Evolutionary conservation across 2,888 invertebrate genomes (phyloP), one percentile per base, ranked within the genome.

Genomic region (Coelopa pilipes): DNA sequence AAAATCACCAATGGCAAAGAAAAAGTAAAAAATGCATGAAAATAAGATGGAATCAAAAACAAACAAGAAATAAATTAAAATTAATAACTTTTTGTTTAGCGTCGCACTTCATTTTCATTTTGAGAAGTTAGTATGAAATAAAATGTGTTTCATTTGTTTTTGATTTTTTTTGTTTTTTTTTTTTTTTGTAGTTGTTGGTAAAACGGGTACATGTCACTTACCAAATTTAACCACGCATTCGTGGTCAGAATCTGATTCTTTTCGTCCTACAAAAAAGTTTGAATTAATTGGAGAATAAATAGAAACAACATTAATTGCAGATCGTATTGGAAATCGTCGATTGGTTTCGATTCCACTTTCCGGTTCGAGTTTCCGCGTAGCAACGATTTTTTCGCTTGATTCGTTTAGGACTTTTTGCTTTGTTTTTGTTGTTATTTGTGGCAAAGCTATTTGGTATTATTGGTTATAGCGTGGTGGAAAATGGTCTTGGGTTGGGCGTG

Each of bases 231-330:
- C 97, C 97, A 98, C 89, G 97, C 95, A 92, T 97, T 98, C 89
- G 97, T 96, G 88, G 96, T 96, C 90, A 98, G 93, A 90, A 98
- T 96, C 93, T 97, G 97, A 91, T 96, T 97, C 92, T 98, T 98
- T 93, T 98, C 98, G 90, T 98, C 98, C 98, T 98, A 93, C 89
- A 93, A 91, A 90, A 92, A 86, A 86, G 34, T 81, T 2, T 80
- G 79, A 79, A 73, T 80, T 81, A 80, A 74, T 76, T 79, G 80
- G 79, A 72, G 80, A 81, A 79, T 34, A 74, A 75, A 59, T 15
- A 59, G 57, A 59, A 21, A 59, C 24, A 21, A 21, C 57, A 59
- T 59, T 59, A 59, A 59, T 21, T 59, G 57, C 24, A 21, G 57
- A 59, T 21, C 57, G 57, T 17, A 19, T 68, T 67, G 68, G 66